Conservation (phyloP, 2,797 vertebrate species). For the Anguilla pacifica region DNA sequence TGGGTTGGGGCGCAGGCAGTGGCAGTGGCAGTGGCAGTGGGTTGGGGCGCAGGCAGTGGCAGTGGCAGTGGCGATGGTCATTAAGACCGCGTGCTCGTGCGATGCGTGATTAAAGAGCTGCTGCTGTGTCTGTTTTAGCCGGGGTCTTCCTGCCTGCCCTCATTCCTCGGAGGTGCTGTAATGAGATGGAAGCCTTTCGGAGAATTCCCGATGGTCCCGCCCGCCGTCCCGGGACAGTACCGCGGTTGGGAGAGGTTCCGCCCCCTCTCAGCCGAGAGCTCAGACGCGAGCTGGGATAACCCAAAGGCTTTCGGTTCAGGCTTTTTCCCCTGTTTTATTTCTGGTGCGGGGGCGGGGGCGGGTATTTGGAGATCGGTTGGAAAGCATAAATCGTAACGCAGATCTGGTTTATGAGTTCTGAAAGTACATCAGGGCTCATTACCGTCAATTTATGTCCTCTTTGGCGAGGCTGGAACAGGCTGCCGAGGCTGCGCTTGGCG, state of each 20-base stretch:
- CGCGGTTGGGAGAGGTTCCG: not conserved
- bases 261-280: not conserved
- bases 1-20: too few relatives aligned
- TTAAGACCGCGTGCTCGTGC: not conserved
- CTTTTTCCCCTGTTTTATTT: not conserved
- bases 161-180: not conserved
- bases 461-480: not conserved
- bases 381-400: not conserved
- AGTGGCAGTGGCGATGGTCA: not conserved
- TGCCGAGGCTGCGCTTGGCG: not conserved
- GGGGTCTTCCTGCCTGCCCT: not conserved
- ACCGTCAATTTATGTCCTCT: constrained; percentile 16
- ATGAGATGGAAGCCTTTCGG: not conserved
- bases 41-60: too few relatives aligned
- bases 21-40: too few relatives aligned
- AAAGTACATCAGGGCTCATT: constrained; percentile 3
- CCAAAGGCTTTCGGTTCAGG: not conserved
- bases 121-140: not conserved
- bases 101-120: too few relatives aligned
- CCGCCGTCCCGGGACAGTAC: not conserved
- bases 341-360: not conserved
- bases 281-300: constrained; percentile 23
- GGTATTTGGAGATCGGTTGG: not conserved
- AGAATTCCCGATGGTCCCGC: not conserved
- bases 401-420: not conserved